Evolutionary conservation across 2,888 invertebrate genomes (phyloP).

Genomic region (Platycheirus albimanus): DNA sequence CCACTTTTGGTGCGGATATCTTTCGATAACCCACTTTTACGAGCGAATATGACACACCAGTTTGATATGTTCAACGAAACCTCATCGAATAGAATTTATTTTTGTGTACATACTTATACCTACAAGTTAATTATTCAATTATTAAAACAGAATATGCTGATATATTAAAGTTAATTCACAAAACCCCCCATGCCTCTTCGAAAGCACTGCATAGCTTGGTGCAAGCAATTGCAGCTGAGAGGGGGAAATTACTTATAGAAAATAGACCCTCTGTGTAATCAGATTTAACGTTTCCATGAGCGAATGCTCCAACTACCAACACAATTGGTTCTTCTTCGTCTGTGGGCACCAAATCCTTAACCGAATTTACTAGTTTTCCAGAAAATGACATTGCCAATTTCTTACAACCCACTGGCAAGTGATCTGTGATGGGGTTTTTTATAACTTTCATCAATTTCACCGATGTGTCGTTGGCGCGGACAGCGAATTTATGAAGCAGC

Average conservation of each 20-base stretch:
- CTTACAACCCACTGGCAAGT: conserved; percentile 96
- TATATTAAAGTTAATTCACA: no score
- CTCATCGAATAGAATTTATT: no score
- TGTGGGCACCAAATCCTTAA: conserved; percentile 90
- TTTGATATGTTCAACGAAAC: no score
- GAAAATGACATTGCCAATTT: conserved; percentile 96
- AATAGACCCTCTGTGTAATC: conserved; percentile 96
- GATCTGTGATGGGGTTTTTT: conserved; percentile 97
- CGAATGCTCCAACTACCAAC: conserved; percentile 97
- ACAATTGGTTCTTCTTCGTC: conserved; percentile 93
- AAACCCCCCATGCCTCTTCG: conserved; percentile 95
- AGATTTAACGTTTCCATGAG: conserved; percentile 94
- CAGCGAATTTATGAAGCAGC: conserved; percentile 95
- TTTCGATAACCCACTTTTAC: no score
- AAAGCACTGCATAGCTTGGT: conserved; percentile 97
- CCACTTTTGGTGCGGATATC: no score
- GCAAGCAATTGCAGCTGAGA: conserved; percentile 98
- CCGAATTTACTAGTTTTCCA: conserved; percentile 87
- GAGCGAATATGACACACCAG: no score
- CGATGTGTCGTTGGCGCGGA: conserved; percentile 94
- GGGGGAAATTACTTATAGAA: conserved; percentile 97
- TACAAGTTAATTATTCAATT: no score
- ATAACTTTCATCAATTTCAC: conserved; percentile 97
- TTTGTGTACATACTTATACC: no score
- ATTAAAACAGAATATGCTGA: no score